Conservation (phyloP, 1,140 invertebrate genomes). For the Musca domestica region DNA sequence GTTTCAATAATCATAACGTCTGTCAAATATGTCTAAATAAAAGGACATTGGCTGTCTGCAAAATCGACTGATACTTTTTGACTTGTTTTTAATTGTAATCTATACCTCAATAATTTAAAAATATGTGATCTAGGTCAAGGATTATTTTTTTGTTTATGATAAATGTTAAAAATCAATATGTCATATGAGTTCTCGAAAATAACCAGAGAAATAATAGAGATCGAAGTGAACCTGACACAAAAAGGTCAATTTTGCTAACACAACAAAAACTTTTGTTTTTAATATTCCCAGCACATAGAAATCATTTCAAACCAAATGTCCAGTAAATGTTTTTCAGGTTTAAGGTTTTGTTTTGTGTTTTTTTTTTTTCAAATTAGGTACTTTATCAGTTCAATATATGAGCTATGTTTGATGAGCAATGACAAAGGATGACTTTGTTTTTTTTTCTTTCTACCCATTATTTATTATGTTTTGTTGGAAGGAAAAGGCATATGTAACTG, state of each 20-base stretch:
- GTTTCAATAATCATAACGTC: too few species aligned
- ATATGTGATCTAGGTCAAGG: too few species aligned
- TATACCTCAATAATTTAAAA: too few species aligned
- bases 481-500: background rate
- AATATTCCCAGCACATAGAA: constrained; percentile 9
- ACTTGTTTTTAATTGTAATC: too few species aligned
- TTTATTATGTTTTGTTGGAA: background rate
- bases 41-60: too few species aligned
- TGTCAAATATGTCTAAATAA: too few species aligned
- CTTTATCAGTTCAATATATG: constrained; percentile 1
- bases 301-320: constrained; percentile 2
- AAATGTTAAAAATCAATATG: too few species aligned
- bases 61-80: too few species aligned
- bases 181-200: too few species aligned
- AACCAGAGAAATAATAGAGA: background rate
- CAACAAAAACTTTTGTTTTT: background rate
- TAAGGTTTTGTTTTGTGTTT: background rate
- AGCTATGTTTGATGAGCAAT: background rate
- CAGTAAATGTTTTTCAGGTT: constrained; percentile 1
- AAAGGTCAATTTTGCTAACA: constrained; percentile 8
- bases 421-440: background rate
- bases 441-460: too few species aligned
- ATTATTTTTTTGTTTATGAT: too few species aligned
- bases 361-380: background rate
- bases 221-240: background rate